Base-by-base conservation (phyloP, 1,140 invertebrate genomes). In the Pinna nobilis region DNA sequence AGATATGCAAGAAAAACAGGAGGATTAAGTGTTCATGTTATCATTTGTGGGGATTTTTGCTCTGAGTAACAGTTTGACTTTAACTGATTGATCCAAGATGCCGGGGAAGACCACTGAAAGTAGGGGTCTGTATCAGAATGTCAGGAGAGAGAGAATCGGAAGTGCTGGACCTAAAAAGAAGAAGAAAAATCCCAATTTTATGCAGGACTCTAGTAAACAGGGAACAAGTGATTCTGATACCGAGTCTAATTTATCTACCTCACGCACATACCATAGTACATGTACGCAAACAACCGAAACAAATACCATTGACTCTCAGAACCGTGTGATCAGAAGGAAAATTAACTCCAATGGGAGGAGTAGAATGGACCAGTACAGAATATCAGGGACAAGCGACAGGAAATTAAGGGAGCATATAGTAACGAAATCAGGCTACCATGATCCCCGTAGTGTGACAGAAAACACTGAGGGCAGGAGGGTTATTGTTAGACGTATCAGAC, bases 251-350 rank as follows among this genome's bases (percentile, higher is more conserved):
- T 33, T 33, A 3, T 30, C 33, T 15, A 35, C 55, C 33, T 30
- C 37, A 33, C 33, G 30, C 30, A 35, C 55, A 59, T 59, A 59
- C 23, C 37, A 33, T 33, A 59, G 55, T 33, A 59, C 55, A 33
- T 59, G 55, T 11, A 59, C 55, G 15, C 55, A 59, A n/a, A 59
- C 55, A 33, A 59, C 55, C 33, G 55, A 30, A 37, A 59, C 55
- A 15, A 59, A 59, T 33, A 59, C 37, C 30, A 59, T 59, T 59
- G 55, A 59, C 37, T 30, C 33, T n/a, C 55, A 33, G 18, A 59
- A 59, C 9, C 33, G 55, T 7, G 32, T 59, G 20, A 59, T 59
- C 18, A 30, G 20, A 6, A 32, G 55, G 30, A 59, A 33, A 25
- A 59, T 33, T 35, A 59, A 35, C 9, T 32, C 18, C 6, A 18